phyloP scores from a whole-genome alignment of 2,113 vertebrate species.

The Marcusenius ussheri region DNA sequence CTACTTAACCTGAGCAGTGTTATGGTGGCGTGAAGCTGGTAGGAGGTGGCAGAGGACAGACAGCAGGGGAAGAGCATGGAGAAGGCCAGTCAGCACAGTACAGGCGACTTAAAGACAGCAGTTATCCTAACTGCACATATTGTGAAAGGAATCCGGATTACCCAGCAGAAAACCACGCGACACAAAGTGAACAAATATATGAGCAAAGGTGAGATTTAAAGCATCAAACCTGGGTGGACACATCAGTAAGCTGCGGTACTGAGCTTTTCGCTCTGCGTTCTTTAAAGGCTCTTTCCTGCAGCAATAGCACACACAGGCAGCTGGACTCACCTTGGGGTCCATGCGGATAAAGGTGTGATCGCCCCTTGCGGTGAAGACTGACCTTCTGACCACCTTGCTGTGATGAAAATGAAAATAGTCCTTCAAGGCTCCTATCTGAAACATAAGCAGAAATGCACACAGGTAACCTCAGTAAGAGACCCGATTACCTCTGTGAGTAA shows the following conservation, averaged over 20 bases:
- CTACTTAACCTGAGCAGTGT: neutral
- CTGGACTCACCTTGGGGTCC: slow-evolving; percentile 73
- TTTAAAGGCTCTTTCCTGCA: neutral
- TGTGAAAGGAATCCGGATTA: neutral
- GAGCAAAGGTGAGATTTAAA: neutral
- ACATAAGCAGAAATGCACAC: neutral
- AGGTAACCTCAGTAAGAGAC: slow-evolving; percentile 14
- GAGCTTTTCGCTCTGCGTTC: neutral
- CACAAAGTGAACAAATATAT: neutral
- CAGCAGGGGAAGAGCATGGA: neutral
- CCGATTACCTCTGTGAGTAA: neutral
- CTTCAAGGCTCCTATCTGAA: slow-evolving; percentile 78
- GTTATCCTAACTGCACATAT: neutral
- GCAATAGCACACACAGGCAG: neutral
- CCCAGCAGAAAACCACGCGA: neutral
- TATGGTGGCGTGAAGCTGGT: neutral
- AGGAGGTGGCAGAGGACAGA: neutral
- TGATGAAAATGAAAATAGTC: slow-evolving; percentile 89
- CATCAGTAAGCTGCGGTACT: neutral
- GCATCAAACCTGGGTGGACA: neutral
- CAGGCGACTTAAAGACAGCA: neutral
- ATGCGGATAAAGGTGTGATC: slow-evolving; percentile 79
- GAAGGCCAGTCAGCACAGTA: neutral
- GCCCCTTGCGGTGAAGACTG: slow-evolving; percentile 63
- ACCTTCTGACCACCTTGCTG: slow-evolving; percentile 78